A percentile compares a stretch with the other conserved stretches of the same genome.
Conservation (phyloP, 2,797 vertebrate genomes). For the Sebastiscus tertius region DNA sequence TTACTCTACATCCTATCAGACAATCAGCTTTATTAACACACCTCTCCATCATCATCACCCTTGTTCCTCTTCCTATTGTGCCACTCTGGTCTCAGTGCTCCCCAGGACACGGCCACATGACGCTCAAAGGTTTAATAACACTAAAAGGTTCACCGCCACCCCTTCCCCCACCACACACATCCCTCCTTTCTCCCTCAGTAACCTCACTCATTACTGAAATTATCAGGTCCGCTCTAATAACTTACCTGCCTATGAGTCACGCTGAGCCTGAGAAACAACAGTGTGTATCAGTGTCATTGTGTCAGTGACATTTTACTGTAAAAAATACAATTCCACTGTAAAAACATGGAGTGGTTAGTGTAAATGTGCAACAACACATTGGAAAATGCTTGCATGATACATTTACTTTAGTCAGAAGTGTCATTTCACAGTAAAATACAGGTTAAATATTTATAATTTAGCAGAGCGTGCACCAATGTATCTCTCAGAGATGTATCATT, state of each 20-base stretch:
- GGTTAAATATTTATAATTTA: slow-evolving; percentile 69
- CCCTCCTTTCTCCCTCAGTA: slow-evolving; percentile 42
- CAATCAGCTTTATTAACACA: slow-evolving; percentile 66
- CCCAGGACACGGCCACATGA: slow-evolving; percentile 32
- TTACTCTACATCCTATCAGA: slow-evolving; percentile 63
- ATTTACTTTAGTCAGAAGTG: slow-evolving; percentile 23
- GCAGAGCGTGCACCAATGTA: slow-evolving; percentile 23
- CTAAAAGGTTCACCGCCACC: slow-evolving; percentile 70
- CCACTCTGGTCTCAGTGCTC: slow-evolving; percentile 21
- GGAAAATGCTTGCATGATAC: background rate
- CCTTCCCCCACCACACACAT: slow-evolving; percentile 27
- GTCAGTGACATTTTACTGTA: background rate
- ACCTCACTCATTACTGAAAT: slow-evolving; percentile 64
- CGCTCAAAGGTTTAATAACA: slow-evolving; percentile 74
- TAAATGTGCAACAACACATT: background rate
- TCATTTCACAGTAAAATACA: slow-evolving; percentile 19
- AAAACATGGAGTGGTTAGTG: background rate
- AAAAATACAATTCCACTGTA: background rate
- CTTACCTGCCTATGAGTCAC: slow-evolving; percentile 41
- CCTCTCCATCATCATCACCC: slow-evolving; percentile 31
- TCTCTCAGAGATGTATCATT: slow-evolving; percentile 69
- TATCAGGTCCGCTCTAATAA: slow-evolving; percentile 57
- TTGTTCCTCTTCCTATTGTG: slow-evolving; percentile 32
- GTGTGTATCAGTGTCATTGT: background rate
- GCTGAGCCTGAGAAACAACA: slow-evolving; percentile 16